These are phyloP conservation scores for Lasiurus cinereus DNA, from an alignment of 2,113 vertebrate genomes.

Conservation along the genomic window DNA sequence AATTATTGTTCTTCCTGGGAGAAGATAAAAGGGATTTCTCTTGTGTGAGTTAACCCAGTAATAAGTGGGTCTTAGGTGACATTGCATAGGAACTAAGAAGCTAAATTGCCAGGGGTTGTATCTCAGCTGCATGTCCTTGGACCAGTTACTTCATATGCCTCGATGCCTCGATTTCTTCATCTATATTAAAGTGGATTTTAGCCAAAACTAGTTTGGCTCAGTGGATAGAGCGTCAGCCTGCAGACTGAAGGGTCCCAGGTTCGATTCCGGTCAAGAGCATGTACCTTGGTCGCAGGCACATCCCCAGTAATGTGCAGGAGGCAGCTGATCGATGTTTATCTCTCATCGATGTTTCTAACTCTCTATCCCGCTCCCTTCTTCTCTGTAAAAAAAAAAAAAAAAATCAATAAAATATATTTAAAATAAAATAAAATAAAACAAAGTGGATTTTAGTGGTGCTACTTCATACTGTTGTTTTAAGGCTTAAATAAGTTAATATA, in stretches of 20 bases:
- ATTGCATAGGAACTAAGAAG: background rate
- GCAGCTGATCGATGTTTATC: too few species aligned
- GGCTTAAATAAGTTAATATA: background rate
- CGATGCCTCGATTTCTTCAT: background rate
- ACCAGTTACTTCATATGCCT: background rate
- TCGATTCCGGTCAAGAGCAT: too few species aligned
- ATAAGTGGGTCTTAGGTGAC: background rate
- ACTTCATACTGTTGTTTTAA: background rate
- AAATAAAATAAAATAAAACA: too few species aligned
- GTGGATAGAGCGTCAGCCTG: too few species aligned
- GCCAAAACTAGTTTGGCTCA: too few species aligned
- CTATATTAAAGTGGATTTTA: background rate
- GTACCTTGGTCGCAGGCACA: too few species aligned
- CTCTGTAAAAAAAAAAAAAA: too few species aligned
- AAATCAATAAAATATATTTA: too few species aligned
- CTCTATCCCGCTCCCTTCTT: too few species aligned
- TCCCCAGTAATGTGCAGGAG: too few species aligned
- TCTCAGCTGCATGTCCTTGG: background rate
- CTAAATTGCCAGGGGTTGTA: background rate
- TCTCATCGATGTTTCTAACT: too few species aligned
- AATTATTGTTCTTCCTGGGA: background rate
- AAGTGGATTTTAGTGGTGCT: background rate
- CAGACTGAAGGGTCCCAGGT: too few species aligned
- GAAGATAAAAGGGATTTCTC: constrained; percentile 39
- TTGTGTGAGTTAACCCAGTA: background rate